These are phyloP conservation scores for Chorisops tibialis DNA, from an alignment of 2,888 invertebrate genomes.

Conservation along the genomic window DNA sequence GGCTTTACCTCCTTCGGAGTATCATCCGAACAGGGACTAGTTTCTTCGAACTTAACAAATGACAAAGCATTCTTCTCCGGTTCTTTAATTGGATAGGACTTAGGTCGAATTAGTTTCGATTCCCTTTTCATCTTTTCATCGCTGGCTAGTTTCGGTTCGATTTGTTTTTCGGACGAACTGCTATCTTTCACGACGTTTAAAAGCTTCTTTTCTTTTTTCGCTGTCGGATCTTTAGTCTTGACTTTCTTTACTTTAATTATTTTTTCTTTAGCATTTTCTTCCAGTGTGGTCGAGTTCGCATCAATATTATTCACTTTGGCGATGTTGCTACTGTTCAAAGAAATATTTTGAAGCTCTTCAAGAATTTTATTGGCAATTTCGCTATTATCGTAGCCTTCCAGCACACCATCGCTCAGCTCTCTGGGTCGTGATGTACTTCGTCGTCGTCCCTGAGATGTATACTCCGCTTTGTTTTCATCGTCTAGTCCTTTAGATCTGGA, in stretches of 20 bases:
- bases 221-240: conserved; percentile 14
- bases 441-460: not conserved
- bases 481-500: not conserved
- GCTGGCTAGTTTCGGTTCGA: conserved; percentile 39
- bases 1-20: conserved; percentile 41
- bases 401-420: conserved; percentile 28
- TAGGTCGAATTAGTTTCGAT: conserved; percentile 57
- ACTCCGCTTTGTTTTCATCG: not conserved
- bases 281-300: conserved; percentile 20
- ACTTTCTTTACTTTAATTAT: conserved; percentile 19
- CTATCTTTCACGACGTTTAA: not conserved
- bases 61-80: conserved; percentile 28
- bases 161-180: conserved; percentile 36
- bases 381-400: conserved; percentile 38
- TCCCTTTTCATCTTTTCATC: conserved; percentile 44
- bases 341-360: conserved; percentile 43
- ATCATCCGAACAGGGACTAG: not conserved
- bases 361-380: conserved; percentile 45
- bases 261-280: conserved; percentile 29
- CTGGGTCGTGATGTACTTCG: conserved; percentile 30
- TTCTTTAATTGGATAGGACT: conserved; percentile 57
- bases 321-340: not conserved
- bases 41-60: conserved; percentile 11
- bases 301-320: conserved; percentile 4
- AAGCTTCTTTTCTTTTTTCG: conserved; percentile 14